A percentile compares a stretch with the other conserved stretches of the same genome.
Conservation (phyloP, 2,888 invertebrate genomes). For the Drosophila anomalipes region DNA sequence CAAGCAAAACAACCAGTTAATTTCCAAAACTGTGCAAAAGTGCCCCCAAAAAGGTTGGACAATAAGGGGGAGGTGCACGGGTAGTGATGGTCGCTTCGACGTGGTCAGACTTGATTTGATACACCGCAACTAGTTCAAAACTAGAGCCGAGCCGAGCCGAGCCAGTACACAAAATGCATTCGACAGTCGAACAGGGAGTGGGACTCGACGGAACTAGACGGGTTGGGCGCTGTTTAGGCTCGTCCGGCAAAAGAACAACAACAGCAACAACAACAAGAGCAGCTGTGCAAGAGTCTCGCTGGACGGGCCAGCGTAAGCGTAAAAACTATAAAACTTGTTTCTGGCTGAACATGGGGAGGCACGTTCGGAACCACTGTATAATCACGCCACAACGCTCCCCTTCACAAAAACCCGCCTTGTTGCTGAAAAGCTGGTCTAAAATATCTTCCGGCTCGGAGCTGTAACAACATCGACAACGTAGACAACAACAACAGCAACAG, state of each 20-base stretch:
- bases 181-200: constrained; percentile 21
- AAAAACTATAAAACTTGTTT: constrained; percentile 67
- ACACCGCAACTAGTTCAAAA: constrained; percentile 63
- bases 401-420: constrained; percentile 27
- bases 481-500: constrained; percentile 17
- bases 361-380: constrained; percentile 45
- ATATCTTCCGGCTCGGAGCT: constrained; percentile 59
- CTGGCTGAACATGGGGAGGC: constrained; percentile 55
- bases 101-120: constrained; percentile 66
- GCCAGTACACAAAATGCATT: constrained; percentile 44
- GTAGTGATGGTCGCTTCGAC: constrained; percentile 36
- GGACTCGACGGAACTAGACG: constrained; percentile 12
- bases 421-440: constrained; percentile 59
- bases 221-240: constrained; percentile 43
- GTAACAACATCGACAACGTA: constrained; percentile 28
- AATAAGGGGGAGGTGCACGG: neutral
- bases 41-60: constrained; percentile 45
- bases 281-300: constrained; percentile 40
- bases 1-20: constrained; percentile 73
- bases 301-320: constrained; percentile 39
- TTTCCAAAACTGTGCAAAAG: constrained; percentile 73
- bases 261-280: constrained; percentile 17
- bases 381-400: neutral
- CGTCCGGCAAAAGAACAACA: constrained; percentile 49
- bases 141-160: constrained; percentile 19